These are phyloP conservation scores for Campoletis sonorensis DNA, from an alignment of 1,140 invertebrate genomes.

Conservation along the genomic window DNA sequence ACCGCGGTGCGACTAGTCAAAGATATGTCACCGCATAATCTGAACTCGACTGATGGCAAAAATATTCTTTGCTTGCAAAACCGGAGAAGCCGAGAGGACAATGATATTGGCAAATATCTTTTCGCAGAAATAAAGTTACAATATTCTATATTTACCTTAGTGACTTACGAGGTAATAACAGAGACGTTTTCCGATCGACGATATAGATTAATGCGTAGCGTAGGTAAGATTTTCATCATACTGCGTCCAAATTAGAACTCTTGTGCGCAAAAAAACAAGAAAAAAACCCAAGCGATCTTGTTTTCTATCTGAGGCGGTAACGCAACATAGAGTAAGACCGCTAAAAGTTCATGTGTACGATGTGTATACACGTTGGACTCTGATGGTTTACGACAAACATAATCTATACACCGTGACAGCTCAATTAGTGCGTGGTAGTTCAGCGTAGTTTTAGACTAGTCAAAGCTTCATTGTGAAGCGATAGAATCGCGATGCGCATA, in stretches of 20 bases:
- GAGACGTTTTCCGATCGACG: background rate
- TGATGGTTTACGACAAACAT: slow-evolving; percentile 66
- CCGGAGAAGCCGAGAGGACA: background rate
- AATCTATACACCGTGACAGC: slow-evolving; percentile 62
- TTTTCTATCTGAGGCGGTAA: slow-evolving; percentile 10
- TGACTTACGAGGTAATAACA: slow-evolving; percentile 2
- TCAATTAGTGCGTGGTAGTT: slow-evolving; percentile 55
- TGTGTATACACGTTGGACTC: slow-evolving; percentile 37
- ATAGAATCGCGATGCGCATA: background rate
- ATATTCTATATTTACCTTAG: slow-evolving; percentile 6
- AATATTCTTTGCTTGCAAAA: slow-evolving; percentile 48
- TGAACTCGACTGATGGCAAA: slow-evolving; percentile 15
- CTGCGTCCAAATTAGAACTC: slow-evolving; percentile 23
- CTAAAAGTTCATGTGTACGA: background rate
- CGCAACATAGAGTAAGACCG: background rate
- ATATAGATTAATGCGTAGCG: background rate
- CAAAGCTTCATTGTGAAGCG: slow-evolving; percentile 7
- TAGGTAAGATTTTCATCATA: slow-evolving; percentile 4
- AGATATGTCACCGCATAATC: slow-evolving; percentile 48
- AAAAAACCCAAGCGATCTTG: background rate
- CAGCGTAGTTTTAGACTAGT: slow-evolving; percentile 17
- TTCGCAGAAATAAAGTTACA: slow-evolving; percentile 18
- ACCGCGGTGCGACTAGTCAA: background rate
- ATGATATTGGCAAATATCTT: background rate
- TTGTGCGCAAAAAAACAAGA: background rate